phyloP scores from a whole-genome alignment of 2,113 vertebrate genomes.

The Empidonax alnorum region DNA sequence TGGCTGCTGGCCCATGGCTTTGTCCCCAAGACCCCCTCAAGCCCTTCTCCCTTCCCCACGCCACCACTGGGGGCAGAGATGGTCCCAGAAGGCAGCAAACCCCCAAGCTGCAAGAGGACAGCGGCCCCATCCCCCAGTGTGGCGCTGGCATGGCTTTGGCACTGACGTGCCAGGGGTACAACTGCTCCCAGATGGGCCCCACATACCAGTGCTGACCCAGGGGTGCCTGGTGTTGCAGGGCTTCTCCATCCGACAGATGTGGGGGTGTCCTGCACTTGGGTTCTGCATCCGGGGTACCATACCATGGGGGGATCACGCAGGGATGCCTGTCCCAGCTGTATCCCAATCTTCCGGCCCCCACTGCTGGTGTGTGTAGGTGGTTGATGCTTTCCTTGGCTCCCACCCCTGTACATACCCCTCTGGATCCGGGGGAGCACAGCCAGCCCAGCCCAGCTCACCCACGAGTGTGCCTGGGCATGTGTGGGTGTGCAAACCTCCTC shows the following conservation, averaged over 20 bases:
- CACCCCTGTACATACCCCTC: neutral
- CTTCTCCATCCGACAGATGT: neutral
- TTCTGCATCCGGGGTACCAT: neutral
- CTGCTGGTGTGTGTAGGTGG: neutral
- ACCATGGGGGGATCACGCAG: neutral
- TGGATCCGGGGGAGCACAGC: neutral
- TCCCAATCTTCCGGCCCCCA: neutral
- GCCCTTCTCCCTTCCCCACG: neutral
- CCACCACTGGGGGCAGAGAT: neutral
- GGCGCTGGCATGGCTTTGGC: fast-evolving
- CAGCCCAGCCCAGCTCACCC: neutral
- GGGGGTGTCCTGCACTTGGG: neutral
- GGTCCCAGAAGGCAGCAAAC: neutral
- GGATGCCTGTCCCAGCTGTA: neutral
- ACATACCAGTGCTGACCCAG: neutral
- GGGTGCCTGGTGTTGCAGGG: fast-evolving
- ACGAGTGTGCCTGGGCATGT: fast-evolving
- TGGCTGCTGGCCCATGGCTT: neutral
- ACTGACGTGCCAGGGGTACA: neutral
- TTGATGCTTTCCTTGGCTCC: neutral
- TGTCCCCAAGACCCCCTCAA: neutral
- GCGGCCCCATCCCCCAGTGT: fast-evolving
- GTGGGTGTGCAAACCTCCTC: neutral
- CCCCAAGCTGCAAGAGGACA: neutral
- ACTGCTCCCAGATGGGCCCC: neutral